A percentile compares a stretch with the other conserved stretches of the same genome.
phyloP scores from a whole-genome alignment of 2,113 vertebrate species.

The Edolisoma coerulescens region DNA sequence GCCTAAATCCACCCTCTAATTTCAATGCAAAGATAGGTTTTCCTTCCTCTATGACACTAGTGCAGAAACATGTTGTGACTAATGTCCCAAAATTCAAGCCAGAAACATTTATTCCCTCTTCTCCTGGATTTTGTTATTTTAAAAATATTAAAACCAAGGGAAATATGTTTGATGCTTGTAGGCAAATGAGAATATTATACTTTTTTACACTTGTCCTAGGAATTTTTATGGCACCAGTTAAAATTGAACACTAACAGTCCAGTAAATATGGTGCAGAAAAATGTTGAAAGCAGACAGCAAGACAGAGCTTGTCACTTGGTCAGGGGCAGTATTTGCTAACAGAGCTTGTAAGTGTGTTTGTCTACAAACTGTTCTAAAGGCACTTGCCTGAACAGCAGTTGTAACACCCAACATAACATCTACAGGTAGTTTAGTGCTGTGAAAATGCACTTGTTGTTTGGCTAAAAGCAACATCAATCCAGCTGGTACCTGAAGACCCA shows the following conservation, averaged over 20 bases:
- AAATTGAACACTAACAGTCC: neutral
- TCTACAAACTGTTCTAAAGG: neutral
- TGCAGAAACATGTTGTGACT: slow-evolving; percentile 20
- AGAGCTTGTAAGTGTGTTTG: neutral
- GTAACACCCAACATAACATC: neutral
- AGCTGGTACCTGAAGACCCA: neutral
- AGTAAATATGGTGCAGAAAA: neutral
- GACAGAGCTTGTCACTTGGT: neutral
- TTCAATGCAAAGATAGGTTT: neutral
- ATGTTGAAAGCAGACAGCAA: neutral
- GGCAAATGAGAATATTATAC: neutral
- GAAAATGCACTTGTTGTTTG: neutral
- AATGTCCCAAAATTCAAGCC: neutral
- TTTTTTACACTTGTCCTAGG: neutral
- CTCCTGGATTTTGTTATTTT: neutral
- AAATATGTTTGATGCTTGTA: neutral
- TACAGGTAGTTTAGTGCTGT: neutral
- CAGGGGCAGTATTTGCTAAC: neutral
- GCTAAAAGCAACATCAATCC: neutral
- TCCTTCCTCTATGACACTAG: slow-evolving; percentile 37
- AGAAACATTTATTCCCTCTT: neutral
- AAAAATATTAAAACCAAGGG: neutral
- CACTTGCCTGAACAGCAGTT: neutral
- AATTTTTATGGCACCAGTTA: neutral
- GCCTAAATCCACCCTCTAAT: neutral